A percentile compares a stretch with the other conserved stretches of the same genome.
Conservation (phyloP, 2,797 vertebrate genomes). For the Peromyscus attwateri region DNA sequence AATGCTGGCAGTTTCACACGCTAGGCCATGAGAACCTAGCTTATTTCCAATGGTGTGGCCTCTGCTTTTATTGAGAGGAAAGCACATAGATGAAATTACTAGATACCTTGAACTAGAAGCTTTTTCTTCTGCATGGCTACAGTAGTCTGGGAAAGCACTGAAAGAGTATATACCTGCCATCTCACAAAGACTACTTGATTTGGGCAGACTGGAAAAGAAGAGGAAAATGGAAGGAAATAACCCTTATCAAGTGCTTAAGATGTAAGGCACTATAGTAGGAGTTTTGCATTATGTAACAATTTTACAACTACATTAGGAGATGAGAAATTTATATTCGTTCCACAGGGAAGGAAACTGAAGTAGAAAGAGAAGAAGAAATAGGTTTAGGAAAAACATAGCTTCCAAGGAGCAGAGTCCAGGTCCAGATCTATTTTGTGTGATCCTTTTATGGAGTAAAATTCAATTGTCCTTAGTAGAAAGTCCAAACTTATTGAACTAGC, state of each 20-base stretch:
- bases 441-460: not conserved
- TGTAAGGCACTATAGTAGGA: not conserved
- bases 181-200: not conserved
- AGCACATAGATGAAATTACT: not conserved
- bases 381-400: not conserved
- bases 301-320: not conserved
- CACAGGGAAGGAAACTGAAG: not conserved
- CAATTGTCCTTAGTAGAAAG: not conserved
- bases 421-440: not conserved
- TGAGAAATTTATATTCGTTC: not conserved
- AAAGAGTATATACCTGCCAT: not conserved
- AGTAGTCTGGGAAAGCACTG: not conserved
- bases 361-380: not conserved
- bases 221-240: not conserved
- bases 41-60: slow-evolving; percentile 2
- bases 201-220: not conserved
- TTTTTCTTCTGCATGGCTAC: not conserved
- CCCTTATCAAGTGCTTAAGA: not conserved
- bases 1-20: not conserved
- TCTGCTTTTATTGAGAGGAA: not conserved
- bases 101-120: not conserved
- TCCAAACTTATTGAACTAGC: not conserved
- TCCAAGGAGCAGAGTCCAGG: not conserved
- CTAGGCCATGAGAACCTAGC: not conserved
- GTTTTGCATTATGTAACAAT: not conserved